Evolutionary conservation across 1,140 invertebrate genomes (phyloP), one percentile per base, ranked within the genome.

Genomic region (Elymnias hypermnestra): DNA sequence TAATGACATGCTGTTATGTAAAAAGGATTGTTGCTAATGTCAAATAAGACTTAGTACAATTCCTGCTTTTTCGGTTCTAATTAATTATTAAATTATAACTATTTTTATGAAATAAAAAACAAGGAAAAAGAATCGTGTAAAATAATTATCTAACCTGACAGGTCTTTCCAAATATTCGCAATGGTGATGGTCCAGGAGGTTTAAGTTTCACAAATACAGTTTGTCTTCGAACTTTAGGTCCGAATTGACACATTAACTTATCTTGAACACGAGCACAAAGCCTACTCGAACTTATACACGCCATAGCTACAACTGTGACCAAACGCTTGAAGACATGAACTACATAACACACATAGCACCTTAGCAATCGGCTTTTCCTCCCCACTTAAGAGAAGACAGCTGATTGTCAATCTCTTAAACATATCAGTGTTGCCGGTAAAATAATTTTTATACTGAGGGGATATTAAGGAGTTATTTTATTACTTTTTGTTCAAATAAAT

Each of bases 231-330:
- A 89, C 83, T 83, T 87, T 88, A 86, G 90, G 89, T 88, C 89
- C 88, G 64, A 91, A 90, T 88, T 91, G 90, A 89, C 91, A 92
- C 90, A 92, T 87, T 72, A 87, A 85, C 89, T 91, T 92, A 87
- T 92, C 91, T 73, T 90, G 88, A 84, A 90, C 90, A 87, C 90
- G 90, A 89, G 89, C 90, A 91, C 91, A 92, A 86, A 92, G 88
- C 89, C 91, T 90, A 89, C 89, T 90, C 83, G 91, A 90, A 87
- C 90, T 91, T 91, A 92, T 88, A 90, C 90, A 91, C 89, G 91
- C 91, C 91, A 92, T 92, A 89, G 89, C 89, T 87, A 89, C 88
- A 89, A 91, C 90, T 89, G 89, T 88, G 89, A 87, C 89, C 88
- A 89, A 71, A 79, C 74, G 83, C 73, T 85, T 70, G 73, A 77